Evolutionary conservation across 1,140 invertebrate genomes (phyloP), one percentile per base, ranked within the genome.

Genomic region (Metaphire vulgaris): DNA sequence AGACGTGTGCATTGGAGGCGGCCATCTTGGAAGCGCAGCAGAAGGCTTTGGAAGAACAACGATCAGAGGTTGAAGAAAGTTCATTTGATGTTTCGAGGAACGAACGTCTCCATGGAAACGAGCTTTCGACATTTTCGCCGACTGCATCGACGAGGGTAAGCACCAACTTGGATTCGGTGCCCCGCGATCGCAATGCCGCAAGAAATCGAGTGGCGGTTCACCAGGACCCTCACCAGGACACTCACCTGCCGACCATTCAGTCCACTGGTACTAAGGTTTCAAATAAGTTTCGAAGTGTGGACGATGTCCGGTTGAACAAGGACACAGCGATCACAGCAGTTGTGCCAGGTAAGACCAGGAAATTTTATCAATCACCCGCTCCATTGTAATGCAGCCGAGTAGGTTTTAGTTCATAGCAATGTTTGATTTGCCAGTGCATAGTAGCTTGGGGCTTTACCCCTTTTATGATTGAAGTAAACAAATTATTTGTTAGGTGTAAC

Each of bases 1-100:
- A 74, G 33, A 78, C 77, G n/a, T 73, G 75, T 69, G 56, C 73
- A 32, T 30, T 78, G 32, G 73, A 78, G 31, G 68, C 69, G 26
- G 41, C 41, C 1, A 1, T 56, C 6, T 21, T 56, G 41, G 41
- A 56, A 21, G 41, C 41, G 21, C 41, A 56, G 21, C 41, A 56
- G 41, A 6, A 21, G 21, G 6, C 41, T 56, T 12, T 56, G 41
- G 41, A 56, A 56, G 41, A 56, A 21, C 41, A 56, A 21, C 41
- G 6, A 21, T n/a, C n/a, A n/a, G n/a, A n/a, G n/a, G 6, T 56
- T 21, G 21, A 21, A 6, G 41, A 56, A 12, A 56, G 41, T 21
- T 56, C 41, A 21, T 12, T 56, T 6, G 41, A 56, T 56, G 41
- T 56, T 56, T 56, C 41, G 41, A 21, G 41, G 41, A 56, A 6